These are phyloP conservation scores for Tribolium freemani DNA, from an alignment of 2,888 invertebrate genomes.

Conservation along the genomic window DNA sequence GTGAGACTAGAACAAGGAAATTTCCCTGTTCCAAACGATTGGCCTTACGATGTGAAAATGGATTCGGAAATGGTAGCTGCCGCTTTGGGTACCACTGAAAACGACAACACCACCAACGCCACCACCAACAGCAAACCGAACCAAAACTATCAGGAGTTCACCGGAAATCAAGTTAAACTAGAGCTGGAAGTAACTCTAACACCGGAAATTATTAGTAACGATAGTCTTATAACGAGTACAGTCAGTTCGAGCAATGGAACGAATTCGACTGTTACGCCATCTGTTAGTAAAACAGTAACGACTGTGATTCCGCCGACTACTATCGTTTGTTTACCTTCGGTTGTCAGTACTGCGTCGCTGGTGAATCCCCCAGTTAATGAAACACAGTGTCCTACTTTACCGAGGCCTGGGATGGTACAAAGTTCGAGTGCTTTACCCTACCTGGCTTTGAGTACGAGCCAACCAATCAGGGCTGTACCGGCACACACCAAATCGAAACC, in stretches of 20 bases:
- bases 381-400: conserved; percentile 47
- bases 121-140: conserved; percentile 17
- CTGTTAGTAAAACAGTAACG: conserved; percentile 63
- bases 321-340: conserved; percentile 69
- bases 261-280: conserved; percentile 59
- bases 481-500: conserved; percentile 67
- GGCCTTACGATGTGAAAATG: conserved; percentile 68
- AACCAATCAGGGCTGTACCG: conserved; percentile 69
- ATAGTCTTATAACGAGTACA: conserved; percentile 71
- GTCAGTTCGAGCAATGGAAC: conserved; percentile 62
- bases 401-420: conserved; percentile 63
- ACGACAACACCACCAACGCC: conserved; percentile 19
- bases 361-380: conserved; percentile 58
- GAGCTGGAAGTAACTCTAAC: conserved; percentile 75
- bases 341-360: conserved; percentile 62
- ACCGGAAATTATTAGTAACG: conserved; percentile 72
- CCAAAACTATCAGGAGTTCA: conserved; percentile 46
- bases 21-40: conserved; percentile 68
- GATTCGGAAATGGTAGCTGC: conserved; percentile 70
- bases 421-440: conserved; percentile 70
- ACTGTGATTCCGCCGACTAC: conserved; percentile 71
- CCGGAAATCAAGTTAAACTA: conserved; percentile 59
- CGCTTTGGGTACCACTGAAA: conserved; percentile 63
- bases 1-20: conserved; percentile 70
- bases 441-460: conserved; percentile 69